A percentile compares a stretch with the other conserved stretches of the same genome.
Conservation (phyloP, 2,113 vertebrate genomes). For the Dasypus novemcinctus region DNA sequence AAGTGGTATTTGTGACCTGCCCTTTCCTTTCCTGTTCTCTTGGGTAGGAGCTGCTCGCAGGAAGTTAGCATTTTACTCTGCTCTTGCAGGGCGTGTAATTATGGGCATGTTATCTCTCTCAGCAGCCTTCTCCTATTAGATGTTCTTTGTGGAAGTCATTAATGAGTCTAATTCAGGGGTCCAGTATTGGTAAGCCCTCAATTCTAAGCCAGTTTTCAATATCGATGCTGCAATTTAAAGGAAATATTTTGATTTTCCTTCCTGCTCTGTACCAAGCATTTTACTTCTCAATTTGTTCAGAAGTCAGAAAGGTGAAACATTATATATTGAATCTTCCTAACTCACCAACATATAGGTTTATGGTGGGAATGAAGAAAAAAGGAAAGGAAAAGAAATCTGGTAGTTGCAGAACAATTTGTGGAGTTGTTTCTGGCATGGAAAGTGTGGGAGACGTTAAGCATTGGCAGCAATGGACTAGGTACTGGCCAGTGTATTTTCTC, state of each 20-base stretch:
- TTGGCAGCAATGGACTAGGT: not conserved
- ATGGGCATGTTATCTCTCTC: accelerated
- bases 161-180: not conserved
- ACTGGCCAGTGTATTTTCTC: not conserved
- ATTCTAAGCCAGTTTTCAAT: not conserved
- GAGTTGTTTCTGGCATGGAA: not conserved
- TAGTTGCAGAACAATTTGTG: too few relatives aligned
- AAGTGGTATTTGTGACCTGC: accelerated
- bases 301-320: too few relatives aligned
- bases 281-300: not conserved
- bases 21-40: not conserved
- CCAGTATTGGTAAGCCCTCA: not conserved
- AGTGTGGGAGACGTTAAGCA: accelerated
- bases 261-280: not conserved
- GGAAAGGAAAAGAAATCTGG: not conserved
- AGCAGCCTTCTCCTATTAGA: not conserved
- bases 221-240: not conserved
- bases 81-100: accelerated
- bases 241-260: not conserved
- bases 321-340: not conserved
- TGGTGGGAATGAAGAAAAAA: not conserved
- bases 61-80: not conserved
- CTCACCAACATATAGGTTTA: accelerated
- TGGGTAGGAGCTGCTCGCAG: not conserved
- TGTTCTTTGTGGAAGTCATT: accelerated